Evolutionary conservation across 2,797 vertebrate genomes (phyloP), one percentile per base, ranked within the genome.

Genomic region (Leptatherina wallacei): DNA sequence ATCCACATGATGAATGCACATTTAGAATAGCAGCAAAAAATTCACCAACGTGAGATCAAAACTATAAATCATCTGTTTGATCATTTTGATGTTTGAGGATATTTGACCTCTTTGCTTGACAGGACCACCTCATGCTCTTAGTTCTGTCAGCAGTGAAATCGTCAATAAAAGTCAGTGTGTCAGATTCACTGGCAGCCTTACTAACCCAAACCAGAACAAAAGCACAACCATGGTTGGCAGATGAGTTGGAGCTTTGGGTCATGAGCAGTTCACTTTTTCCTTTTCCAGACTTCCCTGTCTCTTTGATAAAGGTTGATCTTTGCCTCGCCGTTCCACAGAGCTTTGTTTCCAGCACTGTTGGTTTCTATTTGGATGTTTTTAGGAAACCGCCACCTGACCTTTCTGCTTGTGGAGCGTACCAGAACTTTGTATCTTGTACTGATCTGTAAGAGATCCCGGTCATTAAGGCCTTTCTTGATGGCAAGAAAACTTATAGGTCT

Each of bases 141-240:
- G 18, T 51, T 33, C 54, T 30, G 29, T 67, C 29, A 44, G 54
- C 54, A 33, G 33, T 42, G 24, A 72, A 59, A 65, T 32, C 56
- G 58, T 38, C 47, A 44, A 65, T 40, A 65, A 30, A 72, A 32
- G 44, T 3, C 54, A 20, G 32, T 18, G 18, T 65, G 24, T 42
- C 54, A 56, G 29, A 14, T 47, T 18, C 38, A 47, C n/a, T 57
- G 20, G 32, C 49, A 61, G 68, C 30, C 9, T 49, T 36, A 36
- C 8, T 36, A 0, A 56, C 12, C 30, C 24, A 52, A 59, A 11
- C 60, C 38, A 18, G 11, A 24, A 61, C 30, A 35, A 52, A 57
- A 40, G 33, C 33, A 11, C 20, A 35, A 9, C 24, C 49, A 8
- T 69, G 56, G 30, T 42, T 62, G 59, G 59, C 36, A 62, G 49